phyloP scores from a whole-genome alignment of 2,797 vertebrate species.

The Notolabrus celidotus region DNA sequence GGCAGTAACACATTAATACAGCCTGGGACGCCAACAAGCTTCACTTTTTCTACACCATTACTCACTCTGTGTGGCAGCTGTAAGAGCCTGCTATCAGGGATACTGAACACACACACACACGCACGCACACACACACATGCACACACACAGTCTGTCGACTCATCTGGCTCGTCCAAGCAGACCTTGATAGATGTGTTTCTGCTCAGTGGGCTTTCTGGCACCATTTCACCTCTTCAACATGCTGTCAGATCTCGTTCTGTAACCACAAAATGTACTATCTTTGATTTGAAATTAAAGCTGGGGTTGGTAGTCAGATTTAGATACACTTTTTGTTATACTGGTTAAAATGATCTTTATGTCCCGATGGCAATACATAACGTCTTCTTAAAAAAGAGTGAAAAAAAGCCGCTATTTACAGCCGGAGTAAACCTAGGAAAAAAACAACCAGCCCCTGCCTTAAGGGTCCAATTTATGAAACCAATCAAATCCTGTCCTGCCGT shows the following conservation, averaged over 20 bases:
- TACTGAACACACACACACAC: slow-evolving; percentile 22
- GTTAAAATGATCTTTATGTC: too few species aligned
- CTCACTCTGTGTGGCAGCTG: slow-evolving; percentile 61
- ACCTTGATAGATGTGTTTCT: slow-evolving; percentile 45
- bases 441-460: too few species aligned
- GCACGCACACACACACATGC: slow-evolving; percentile 25
- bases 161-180: slow-evolving; percentile 48
- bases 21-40: slow-evolving; percentile 17
- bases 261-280: slow-evolving; percentile 9
- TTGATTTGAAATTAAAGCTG: background rate
- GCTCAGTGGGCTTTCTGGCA: slow-evolving; percentile 40
- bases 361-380: too few species aligned
- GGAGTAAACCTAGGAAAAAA: too few species aligned
- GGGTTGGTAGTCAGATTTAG: too few species aligned
- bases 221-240: slow-evolving; percentile 33
- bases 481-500: too few species aligned
- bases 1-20: slow-evolving; percentile 28
- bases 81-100: slow-evolving; percentile 49
- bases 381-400: too few species aligned
- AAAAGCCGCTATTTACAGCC: too few species aligned
- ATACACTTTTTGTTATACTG: too few species aligned
- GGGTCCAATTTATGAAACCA: too few species aligned
- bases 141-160: slow-evolving; percentile 39
- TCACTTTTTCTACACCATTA: slow-evolving; percentile 18
- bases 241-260: slow-evolving; percentile 15